Evolutionary conservation across 2,113 vertebrate species (phyloP).

Genomic region (Lamprotornis superbus): DNA sequence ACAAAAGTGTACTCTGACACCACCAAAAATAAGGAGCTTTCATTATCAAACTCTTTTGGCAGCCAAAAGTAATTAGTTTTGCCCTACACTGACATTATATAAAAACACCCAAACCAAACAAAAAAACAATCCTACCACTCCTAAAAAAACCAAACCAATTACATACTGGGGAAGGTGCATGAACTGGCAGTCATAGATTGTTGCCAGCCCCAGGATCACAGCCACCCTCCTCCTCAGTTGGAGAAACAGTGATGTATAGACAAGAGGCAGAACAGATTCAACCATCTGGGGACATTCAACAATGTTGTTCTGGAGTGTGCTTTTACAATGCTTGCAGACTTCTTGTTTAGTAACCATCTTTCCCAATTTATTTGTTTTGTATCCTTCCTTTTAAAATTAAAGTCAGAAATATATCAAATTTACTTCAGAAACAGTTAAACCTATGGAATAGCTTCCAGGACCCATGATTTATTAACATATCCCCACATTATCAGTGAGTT

Average conservation of each 20-base stretch:
- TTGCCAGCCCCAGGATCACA: not conserved
- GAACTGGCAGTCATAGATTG: not conserved
- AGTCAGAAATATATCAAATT: not conserved
- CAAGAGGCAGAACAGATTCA: not conserved
- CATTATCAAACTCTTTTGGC: not conserved
- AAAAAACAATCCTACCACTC: not conserved
- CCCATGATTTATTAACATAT: not conserved
- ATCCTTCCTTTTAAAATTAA: not conserved
- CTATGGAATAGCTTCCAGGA: not conserved
- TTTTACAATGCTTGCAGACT: not conserved
- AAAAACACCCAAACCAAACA: rapidly evolving
- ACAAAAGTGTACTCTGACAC: not conserved
- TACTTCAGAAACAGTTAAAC: not conserved
- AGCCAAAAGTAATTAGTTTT: not conserved
- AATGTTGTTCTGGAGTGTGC: not conserved
- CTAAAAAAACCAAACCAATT: not conserved
- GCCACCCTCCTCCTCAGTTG: not conserved
- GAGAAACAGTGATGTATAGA: not conserved
- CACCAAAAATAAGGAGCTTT: not conserved
- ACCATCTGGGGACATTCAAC: not conserved
- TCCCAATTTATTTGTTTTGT: not conserved
- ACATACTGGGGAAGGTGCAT: not conserved
- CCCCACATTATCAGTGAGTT: not conserved
- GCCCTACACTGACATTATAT: not conserved
- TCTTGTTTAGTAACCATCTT: not conserved